These are phyloP conservation scores for Pygoscelis antarcticus DNA, from an alignment of 2,113 vertebrate species.

Conservation along the genomic window DNA sequence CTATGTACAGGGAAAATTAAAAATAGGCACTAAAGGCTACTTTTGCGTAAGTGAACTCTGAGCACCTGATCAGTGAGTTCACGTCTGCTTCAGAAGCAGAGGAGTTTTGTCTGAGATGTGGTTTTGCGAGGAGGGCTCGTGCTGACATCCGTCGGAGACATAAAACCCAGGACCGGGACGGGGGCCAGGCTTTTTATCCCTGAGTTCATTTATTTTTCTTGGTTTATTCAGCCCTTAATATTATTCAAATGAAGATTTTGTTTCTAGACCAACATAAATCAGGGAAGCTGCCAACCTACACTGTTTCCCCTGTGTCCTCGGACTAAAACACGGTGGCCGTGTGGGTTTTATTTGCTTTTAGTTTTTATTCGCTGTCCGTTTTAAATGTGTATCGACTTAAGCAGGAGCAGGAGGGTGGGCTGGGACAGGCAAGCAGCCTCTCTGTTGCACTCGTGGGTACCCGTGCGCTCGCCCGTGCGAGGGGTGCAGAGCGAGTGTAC, in stretches of 20 bases:
- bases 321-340: accelerated
- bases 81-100: not conserved
- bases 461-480: not conserved
- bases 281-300: not conserved
- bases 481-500: not conserved
- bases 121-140: not conserved
- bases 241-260: not conserved
- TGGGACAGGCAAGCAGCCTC: not conserved
- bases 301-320: not conserved
- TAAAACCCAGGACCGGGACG: not conserved
- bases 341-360: not conserved
- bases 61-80: not conserved
- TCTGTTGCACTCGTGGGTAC: accelerated
- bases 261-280: not conserved
- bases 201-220: conserved; percentile 38
- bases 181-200: not conserved
- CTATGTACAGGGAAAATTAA: not conserved
- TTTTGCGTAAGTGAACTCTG: not conserved
- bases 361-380: not conserved
- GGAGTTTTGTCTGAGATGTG: not conserved
- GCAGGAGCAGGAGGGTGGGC: not conserved
- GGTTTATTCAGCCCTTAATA: not conserved
- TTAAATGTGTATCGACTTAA: accelerated
- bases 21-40: not conserved
- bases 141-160: not conserved